Evolutionary conservation across 2,888 invertebrate species (phyloP), one percentile per base, ranked within the genome.

Genomic region (Encarsia formosa): DNA sequence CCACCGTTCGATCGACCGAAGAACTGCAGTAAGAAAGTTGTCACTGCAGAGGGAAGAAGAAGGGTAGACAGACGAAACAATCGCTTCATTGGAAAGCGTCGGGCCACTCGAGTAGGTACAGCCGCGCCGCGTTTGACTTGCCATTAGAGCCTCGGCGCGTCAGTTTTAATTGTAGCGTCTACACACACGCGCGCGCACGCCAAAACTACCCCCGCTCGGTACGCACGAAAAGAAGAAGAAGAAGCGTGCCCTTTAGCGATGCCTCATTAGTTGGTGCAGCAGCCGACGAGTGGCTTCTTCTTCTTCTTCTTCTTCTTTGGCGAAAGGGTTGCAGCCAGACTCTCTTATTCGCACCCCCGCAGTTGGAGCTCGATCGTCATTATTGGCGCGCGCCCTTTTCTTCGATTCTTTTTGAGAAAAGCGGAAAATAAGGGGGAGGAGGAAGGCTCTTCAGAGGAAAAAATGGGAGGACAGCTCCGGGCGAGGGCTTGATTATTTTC

Each of bases 81-180:
- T 73, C 72, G 72, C 73, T 71, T 73, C 73, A 73, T 73, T 73
- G 73, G 73, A 72, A 72, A 73, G 72, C 73, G 72, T 71, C 72
- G 73, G 71, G 71, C 71, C 71, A 69, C 73, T 72, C 65, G 69
- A 72, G 72, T n/a, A n/a, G n/a, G n/a, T n/a, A n/a, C n/a, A 72
- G 72, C 69, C 69, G 68, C 71, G 69, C 70, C 70, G 71, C 72
- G 73, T 74, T 73, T 73, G 73, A 74, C 73, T 73, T 72, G 73
- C 73, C 73, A 74, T 74, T 73, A 74, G 73, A n/a, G n/a, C n/a
- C n/a, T n/a, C n/a, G n/a, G 67, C 71, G 70, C 73, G 72, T 73
- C 72, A 73, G 73, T 73, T 74, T 74, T 74, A 74, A 73, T 74
- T 73, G 73, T 72, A 69, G 69, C 24, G 39, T 20, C 37, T 8